phyloP scores from a whole-genome alignment of 2,113 vertebrate species.

The Pheucticus melanocephalus region DNA sequence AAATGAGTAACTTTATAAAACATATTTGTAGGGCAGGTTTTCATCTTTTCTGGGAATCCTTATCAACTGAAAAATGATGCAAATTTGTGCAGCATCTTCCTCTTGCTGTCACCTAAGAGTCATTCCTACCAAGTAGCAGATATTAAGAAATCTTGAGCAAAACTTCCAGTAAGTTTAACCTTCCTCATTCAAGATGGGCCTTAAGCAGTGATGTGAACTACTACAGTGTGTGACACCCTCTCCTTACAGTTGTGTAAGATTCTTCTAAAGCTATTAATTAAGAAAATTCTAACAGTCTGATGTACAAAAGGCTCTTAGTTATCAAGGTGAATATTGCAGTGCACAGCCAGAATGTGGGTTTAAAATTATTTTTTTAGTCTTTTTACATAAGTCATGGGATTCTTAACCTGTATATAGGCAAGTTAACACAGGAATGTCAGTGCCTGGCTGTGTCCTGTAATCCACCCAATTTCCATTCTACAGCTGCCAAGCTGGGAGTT shows the following conservation, averaged over 20 bases:
- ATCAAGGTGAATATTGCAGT: neutral
- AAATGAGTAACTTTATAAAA: neutral
- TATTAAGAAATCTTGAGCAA: neutral
- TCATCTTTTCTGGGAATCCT: neutral
- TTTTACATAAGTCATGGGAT: neutral
- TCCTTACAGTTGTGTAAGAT: neutral
- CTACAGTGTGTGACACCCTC: neutral
- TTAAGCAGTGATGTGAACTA: neutral
- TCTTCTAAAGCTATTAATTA: neutral
- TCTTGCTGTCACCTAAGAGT: neutral
- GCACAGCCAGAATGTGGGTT: neutral
- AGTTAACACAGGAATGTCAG: neutral
- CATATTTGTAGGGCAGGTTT: neutral
- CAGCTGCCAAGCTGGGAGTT: neutral
- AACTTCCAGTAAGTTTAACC: neutral
- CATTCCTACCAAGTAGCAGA: neutral
- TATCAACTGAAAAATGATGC: neutral
- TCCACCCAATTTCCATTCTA: neutral
- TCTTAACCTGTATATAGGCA: neutral
- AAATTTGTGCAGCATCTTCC: neutral
- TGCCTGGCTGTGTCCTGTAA: neutral
- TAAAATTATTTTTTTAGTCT: neutral
- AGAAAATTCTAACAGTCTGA: neutral
- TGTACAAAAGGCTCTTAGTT: neutral
- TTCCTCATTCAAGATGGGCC: neutral